phyloP scores from a whole-genome alignment of 2,888 invertebrate genomes.

The Labia minor region DNA sequence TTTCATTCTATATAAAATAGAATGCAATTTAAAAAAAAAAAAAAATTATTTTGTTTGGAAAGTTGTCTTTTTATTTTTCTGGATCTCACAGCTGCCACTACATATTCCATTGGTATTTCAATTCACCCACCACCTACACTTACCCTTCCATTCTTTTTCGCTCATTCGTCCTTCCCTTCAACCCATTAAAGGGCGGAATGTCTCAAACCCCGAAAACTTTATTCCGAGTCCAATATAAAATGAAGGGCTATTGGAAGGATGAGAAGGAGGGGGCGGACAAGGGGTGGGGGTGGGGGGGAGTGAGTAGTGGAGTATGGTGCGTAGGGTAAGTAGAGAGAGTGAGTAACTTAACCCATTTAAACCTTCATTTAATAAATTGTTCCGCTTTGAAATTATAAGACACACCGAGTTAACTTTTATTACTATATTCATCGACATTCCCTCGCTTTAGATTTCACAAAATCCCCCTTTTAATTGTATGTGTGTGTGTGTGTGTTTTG shows the following conservation, averaged over 20 bases:
- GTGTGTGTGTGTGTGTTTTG: too few relatives aligned
- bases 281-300: too few relatives aligned
- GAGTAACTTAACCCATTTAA: constrained; percentile 8
- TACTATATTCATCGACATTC: not conserved
- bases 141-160: too few relatives aligned
- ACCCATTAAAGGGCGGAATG: too few relatives aligned
- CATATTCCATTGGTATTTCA: not conserved
- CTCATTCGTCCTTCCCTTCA: not conserved
- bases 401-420: not conserved
- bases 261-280: too few relatives aligned
- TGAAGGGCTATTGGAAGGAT: too few relatives aligned
- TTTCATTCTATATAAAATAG: too few relatives aligned
- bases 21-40: too few relatives aligned
- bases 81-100: not conserved
- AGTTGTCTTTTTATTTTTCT: not conserved
- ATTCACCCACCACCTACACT: not conserved
- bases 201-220: not conserved
- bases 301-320: too few relatives aligned
- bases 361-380: constrained; percentile 13
- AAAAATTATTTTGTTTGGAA: not conserved
- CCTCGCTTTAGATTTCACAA: not conserved
- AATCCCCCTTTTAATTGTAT: not conserved
- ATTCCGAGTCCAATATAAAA: not conserved
- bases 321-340: too few relatives aligned
- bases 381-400: constrained; percentile 7